Evolutionary conservation across 2,113 vertebrate species (phyloP), one percentile per base, ranked within the genome.

Genomic region (Potamarius usumacintae): DNA sequence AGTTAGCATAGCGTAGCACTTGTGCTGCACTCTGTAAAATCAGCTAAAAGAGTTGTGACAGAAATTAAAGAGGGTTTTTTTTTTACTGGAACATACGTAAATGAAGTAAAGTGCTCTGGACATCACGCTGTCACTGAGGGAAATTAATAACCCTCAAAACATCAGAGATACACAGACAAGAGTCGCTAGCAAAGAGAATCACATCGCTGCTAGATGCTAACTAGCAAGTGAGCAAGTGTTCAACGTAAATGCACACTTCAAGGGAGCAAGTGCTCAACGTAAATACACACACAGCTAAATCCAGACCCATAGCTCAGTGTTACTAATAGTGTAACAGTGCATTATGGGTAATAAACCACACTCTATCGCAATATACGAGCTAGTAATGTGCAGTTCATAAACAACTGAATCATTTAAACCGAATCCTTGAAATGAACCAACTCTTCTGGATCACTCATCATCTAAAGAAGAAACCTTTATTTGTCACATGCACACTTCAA

Each of bases 21-120:
- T 83, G 42, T 83, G 60, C 57, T n/a, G 22, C 6, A 22, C 42
- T 52, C 82, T 65, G 62, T 83, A 65, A 83, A 83, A 67, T 83
- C 62, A 83, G 60, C 22, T 67, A 63, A 83, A 83, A 83, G 50
- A n/a, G 6, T 18, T 25, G 1, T 67, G 82, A 52, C 82, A 67
- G 55, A 82, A 50, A 52, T 30, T 83, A 67, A 67, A 67, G 8
- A 52, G 34, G 2, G 1, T 34, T 15, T 18, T 58, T 18, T 58
- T 63, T 82, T 63, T 63, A 63, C 58, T 82, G 60, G 20, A 65
- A 65, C 9, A 82, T 30, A 30, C 1, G 30, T 65, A 22, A 82
- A 63, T 50, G 42, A 83, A 67, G 48, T 83, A 18, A 67, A 83
- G 15, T 3, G 0, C 12, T 52, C 48, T 15, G 60, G 42, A 65